Evolutionary conservation across 2,113 vertebrate genomes (phyloP), one percentile per base, ranked within the genome.

Genomic region (Etheostoma spectabile): DNA sequence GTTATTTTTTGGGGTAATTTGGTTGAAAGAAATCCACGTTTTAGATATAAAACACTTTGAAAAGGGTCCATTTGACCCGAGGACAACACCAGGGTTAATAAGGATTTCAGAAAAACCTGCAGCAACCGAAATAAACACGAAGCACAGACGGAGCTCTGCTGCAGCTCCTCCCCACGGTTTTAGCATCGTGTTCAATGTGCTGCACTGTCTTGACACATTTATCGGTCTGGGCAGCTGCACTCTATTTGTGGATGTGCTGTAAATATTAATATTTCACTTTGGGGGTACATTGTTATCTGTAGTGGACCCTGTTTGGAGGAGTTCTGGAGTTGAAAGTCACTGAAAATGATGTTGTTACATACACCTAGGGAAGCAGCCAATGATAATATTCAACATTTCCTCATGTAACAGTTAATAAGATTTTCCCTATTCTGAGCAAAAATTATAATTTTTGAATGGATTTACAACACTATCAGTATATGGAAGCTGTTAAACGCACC

Each of bases 111-210:
- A 59, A 38, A 75, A 30, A 53, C 18, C 62, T 42, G 12, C 13
- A 30, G 6, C 8, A 12, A 33, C 12, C 5, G 3, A 48, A 56
- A 48, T 48, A 22, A 62, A 30, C 5, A 12, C 24, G 51, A 61
- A 35, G 67, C 57, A 30, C 10, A 35, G 53, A 15, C 12, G 14
- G n/a, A 30, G 42, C 42, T 12, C 48, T 1, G 5, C 11, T 33
- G 65, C 27, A 16, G 48, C 70, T 74, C 22, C 46, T 10, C 14
- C 33, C 64, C 46, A 61, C 45, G 22, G 51, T 19, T 42, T 10
- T 13, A 70, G 13, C 12, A 27, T 75, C 48, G 72, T 46, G 10
- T 75, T 75, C 21, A 68, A 75, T 63, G 72, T 46, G 35, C 59
- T 63, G 27, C 49, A 62, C 24, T 49, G 56, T 63, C 56, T 19